phyloP scores from a whole-genome alignment of 2,888 invertebrate genomes.

The Hypsopygia costalis region DNA sequence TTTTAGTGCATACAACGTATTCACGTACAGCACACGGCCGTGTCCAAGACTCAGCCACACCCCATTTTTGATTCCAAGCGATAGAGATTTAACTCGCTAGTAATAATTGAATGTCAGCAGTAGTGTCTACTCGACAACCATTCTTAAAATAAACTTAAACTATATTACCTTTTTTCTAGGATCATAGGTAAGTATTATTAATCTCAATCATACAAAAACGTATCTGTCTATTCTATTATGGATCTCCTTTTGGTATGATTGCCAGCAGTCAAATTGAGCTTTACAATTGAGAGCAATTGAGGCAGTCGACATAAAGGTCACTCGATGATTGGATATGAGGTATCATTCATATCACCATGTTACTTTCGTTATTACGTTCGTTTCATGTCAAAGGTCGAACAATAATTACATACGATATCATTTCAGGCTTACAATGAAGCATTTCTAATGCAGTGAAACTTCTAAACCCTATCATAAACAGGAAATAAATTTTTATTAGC shows the following conservation, averaged over 20 bases:
- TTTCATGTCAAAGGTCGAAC: not conserved
- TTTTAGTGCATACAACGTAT: no score
- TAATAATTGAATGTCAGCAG: no score
- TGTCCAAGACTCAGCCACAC: no score
- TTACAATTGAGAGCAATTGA: not conserved
- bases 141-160: no score
- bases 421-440: not conserved
- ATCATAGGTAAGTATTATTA: no score
- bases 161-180: no score
- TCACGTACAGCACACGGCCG: no score
- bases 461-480: not conserved
- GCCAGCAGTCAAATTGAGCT: not conserved
- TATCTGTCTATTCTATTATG: not conserved
- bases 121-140: no score
- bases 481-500: not conserved
- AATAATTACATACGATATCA: not conserved
- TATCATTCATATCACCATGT: not conserved
- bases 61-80: no score
- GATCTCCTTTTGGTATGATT: not conserved
- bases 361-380: not conserved
- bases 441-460: not conserved
- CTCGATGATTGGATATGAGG: not conserved
- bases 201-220: no score
- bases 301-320: not conserved
- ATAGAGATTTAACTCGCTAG: no score